A percentile compares a stretch with the other conserved stretches of the same genome.
Evolutionary conservation across 2,888 invertebrate genomes (phyloP).

Genomic region (Eristalinus sepulchralis): DNA sequence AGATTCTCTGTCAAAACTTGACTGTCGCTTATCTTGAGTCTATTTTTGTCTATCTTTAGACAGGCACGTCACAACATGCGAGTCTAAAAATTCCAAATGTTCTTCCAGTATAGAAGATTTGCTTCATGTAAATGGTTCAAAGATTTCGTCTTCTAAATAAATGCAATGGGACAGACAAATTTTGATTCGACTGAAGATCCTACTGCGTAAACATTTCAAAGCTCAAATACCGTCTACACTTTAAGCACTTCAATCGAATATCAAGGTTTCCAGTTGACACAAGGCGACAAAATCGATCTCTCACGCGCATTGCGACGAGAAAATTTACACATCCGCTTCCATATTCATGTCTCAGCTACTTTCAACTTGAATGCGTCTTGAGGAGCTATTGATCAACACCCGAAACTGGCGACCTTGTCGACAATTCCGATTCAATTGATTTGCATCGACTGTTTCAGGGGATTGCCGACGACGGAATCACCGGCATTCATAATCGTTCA

Average conservation of each 20-base stretch:
- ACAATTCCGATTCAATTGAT: background rate
- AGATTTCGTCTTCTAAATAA: too few relatives aligned
- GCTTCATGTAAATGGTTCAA: too few relatives aligned
- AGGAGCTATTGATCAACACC: background rate
- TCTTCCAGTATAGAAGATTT: too few relatives aligned
- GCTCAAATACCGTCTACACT: too few relatives aligned
- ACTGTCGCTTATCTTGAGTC: too few relatives aligned
- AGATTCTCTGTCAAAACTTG: too few relatives aligned
- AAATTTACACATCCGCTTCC: background rate
- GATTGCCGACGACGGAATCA: background rate
- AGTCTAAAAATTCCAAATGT: too few relatives aligned
- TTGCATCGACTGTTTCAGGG: background rate
- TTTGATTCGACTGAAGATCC: too few relatives aligned
- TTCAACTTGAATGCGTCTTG: background rate
- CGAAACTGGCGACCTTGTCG: slow-evolving; percentile 12
- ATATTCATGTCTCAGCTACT: background rate
- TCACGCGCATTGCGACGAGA: background rate
- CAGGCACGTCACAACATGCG: too few relatives aligned
- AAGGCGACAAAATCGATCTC: background rate
- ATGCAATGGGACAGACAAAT: too few relatives aligned
- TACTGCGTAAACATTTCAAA: too few relatives aligned
- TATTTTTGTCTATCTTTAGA: too few relatives aligned
- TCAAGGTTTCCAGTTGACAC: background rate
- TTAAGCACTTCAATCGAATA: background rate
- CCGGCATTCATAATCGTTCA: background rate